phyloP scores from a whole-genome alignment of 2,113 vertebrate species.

The Vidua macroura region DNA sequence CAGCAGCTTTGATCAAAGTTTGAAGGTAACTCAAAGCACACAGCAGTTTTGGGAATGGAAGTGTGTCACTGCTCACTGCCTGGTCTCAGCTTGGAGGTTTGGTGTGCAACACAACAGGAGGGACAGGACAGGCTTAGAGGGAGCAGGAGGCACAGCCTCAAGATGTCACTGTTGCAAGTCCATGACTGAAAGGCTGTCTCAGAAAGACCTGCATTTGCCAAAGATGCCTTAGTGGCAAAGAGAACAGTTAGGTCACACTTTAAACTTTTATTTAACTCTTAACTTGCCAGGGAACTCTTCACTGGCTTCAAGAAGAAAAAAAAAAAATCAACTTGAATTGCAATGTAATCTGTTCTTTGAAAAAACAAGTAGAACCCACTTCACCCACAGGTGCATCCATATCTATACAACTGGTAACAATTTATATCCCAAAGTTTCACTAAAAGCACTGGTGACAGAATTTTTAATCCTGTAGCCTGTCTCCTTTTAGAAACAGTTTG shows the following conservation, averaged over 20 bases:
- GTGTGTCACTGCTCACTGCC: not conserved
- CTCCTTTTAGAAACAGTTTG: not conserved
- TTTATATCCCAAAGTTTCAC: not conserved
- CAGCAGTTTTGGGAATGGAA: not conserved
- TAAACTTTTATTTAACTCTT: not conserved
- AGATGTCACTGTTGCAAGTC: conserved; percentile 18
- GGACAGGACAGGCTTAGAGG: not conserved
- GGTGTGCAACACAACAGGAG: not conserved
- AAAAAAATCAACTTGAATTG: not conserved
- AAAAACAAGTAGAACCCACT: not conserved
- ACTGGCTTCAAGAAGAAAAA: not conserved
- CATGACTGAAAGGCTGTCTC: not conserved
- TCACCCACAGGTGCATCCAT: no score
- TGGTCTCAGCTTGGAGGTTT: not conserved
- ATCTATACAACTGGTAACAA: not conserved
- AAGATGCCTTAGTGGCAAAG: fast-evolving
- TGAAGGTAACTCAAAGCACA: not conserved
- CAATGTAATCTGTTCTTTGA: not conserved
- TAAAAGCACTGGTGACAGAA: not conserved
- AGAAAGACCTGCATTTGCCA: not conserved
- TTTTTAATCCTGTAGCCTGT: not conserved
- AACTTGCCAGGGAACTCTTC: not conserved
- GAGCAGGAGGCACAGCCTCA: not conserved
- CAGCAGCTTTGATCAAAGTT: not conserved
- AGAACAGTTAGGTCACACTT: not conserved